A percentile compares a stretch with the other conserved stretches of the same genome.
phyloP scores from a whole-genome alignment of 2,888 invertebrate species.

The Trichogramma dendrolimi region DNA sequence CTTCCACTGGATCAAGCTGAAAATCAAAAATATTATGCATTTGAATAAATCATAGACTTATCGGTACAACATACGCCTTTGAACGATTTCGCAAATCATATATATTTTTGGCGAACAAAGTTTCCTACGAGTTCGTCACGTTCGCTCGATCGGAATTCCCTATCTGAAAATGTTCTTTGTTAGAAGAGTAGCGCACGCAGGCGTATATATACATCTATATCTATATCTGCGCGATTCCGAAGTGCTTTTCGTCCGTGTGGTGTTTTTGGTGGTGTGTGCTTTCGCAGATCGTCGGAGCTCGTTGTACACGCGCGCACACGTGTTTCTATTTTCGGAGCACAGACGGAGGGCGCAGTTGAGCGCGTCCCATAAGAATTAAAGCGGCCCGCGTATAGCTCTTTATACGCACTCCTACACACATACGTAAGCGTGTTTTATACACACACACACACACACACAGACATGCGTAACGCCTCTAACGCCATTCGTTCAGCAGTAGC shows the following conservation, averaged over 20 bases:
- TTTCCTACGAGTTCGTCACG: no score
- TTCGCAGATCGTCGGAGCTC: neutral
- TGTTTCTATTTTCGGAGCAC: conserved; percentile 28
- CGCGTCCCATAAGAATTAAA: neutral
- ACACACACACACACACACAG: neutral
- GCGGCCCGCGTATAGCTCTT: neutral
- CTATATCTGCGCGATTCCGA: no score
- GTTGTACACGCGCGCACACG: conserved; percentile 13
- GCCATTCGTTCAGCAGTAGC: neutral
- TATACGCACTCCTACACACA: neutral
- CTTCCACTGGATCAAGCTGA: no score
- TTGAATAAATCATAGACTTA: no score
- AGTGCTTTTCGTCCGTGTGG: neutral
- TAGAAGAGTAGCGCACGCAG: no score
- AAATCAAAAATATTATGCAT: no score
- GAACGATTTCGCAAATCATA: no score
- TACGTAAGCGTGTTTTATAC: neutral
- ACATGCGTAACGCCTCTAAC: neutral
- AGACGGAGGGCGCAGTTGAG: conserved; percentile 14
- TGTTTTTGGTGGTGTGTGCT: neutral
- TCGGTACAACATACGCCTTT: no score
- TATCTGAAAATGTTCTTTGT: no score
- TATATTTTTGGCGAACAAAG: no score
- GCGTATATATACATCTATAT: no score
- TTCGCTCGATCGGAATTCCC: no score